Percentiles rank a stretch among this genome's conserved stretches.
phyloP scores from a whole-genome alignment of 2,113 vertebrate species.

The Typhlomys cinereus region DNA sequence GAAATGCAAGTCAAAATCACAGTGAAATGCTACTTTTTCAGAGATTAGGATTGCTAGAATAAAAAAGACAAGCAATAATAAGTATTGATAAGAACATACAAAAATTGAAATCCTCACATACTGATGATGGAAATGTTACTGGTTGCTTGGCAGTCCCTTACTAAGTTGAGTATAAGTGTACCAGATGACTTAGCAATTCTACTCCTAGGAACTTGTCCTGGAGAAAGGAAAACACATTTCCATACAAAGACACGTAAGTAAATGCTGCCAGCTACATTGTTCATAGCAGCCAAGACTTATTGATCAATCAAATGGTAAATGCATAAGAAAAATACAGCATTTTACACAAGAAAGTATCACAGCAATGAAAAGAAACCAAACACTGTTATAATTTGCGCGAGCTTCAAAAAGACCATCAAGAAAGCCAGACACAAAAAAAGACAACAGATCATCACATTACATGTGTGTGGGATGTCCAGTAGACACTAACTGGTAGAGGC shows the following conservation, averaged over 20 bases:
- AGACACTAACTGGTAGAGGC: neutral
- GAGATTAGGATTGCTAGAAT: neutral
- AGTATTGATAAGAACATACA: neutral
- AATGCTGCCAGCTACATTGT: neutral
- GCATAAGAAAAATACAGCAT: neutral
- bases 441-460: neutral
- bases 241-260: neutral
- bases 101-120: neutral
- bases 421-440: neutral
- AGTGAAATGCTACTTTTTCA: neutral
- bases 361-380: neutral
- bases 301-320: neutral
- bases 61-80: neutral
- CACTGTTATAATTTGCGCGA: neutral
- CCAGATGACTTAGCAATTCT: neutral
- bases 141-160: slow-evolving; percentile 11
- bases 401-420: neutral
- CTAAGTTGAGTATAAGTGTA: neutral
- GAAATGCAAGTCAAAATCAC: neutral
- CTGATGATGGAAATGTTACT: neutral
- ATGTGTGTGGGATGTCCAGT: neutral
- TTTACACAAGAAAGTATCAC: neutral
- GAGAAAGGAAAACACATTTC: neutral
- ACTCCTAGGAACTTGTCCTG: neutral
- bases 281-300: neutral